Base-by-base conservation (phyloP, 1,140 invertebrate genomes). In the Limonius californicus region DNA sequence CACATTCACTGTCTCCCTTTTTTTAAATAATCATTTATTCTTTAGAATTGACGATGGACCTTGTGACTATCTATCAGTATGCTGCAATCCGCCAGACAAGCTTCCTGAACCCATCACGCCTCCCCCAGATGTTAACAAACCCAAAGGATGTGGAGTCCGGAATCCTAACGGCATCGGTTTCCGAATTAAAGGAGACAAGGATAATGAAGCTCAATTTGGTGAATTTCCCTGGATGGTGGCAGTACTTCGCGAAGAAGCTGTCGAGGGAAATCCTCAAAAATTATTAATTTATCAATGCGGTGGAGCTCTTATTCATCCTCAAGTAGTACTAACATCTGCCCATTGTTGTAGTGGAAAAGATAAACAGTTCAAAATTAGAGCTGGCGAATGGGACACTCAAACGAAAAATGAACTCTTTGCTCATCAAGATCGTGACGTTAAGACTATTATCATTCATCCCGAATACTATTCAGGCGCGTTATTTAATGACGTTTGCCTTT, bases 151-250 rank as follows among this genome's bases (percentile, higher is more conserved):
- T 65, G 88, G 88, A 2, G 72, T 77, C 9, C 76, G 85, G 20
- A 82, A 87, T 67, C 71, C 80, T 0, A 79, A 84, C 0, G 87
- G 87, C n/a, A 78, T 89, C 7, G 85, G 87, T 19, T 86, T 87
- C 65, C 74, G 86, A 9, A 89, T 90, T 57, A 86, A 82, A 1
- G 87, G 87, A 0, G 74, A 79, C 7, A 71, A 62, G 0, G 77
- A 87, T 47, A 80, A 82, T 43, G 86, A 89, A 69, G 77, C 86
- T 0, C 83, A 87, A 68, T 87, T 86, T 63, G 86, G 81, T 1
- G 89, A 91, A 73, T 92, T 91, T 74, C 89, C 90, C 0, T 92
- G 90, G 90, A 91, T 91, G 89, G 85, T 89, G 0, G 90, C 89
- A 0, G 80, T 94, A 53, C 76, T 93, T 2, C 82, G 78, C 70